A percentile compares a stretch with the other conserved stretches of the same genome.
Conservation (phyloP, 1,140 invertebrate species). For the Drosophila arawakana region DNA sequence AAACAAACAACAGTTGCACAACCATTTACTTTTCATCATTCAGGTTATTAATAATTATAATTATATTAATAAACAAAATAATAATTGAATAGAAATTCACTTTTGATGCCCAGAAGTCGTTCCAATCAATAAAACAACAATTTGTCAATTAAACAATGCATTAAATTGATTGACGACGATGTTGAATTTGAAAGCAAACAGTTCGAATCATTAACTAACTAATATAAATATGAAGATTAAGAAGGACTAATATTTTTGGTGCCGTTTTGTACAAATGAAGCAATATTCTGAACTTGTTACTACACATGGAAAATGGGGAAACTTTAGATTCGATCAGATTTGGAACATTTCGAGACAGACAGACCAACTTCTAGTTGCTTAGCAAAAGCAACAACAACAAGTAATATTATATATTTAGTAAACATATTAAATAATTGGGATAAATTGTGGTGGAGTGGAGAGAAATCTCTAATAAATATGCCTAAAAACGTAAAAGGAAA, state of each 20-base stretch:
- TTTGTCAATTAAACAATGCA: conserved; percentile 58
- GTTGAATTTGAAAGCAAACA: conserved; percentile 17
- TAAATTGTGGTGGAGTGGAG: conserved; percentile 25
- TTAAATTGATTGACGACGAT: conserved; percentile 15
- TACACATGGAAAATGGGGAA: conserved; percentile 11
- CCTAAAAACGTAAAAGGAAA: conserved; percentile 42
- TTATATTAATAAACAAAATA: conserved; percentile 17
- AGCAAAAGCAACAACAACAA: not conserved
- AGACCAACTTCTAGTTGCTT: conserved; percentile 41
- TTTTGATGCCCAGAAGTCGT: conserved; percentile 4
- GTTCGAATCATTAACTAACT: conserved; percentile 25
- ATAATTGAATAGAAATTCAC: conserved; percentile 3
- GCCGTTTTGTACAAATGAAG: conserved; percentile 56
- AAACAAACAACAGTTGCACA: conserved; percentile 23
- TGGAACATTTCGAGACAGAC: conserved; percentile 20
- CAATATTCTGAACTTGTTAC: conserved; percentile 53
- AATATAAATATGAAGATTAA: conserved; percentile 6
- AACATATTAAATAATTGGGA: conserved; percentile 27
- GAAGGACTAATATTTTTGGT: conserved; percentile 45
- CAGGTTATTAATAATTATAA: conserved; percentile 37
- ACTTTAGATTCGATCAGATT: conserved; percentile 13
- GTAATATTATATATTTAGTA: conserved; percentile 21
- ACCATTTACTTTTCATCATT: conserved; percentile 45
- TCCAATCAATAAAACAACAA: conserved; percentile 14
- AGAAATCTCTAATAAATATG: conserved; percentile 63